These are phyloP conservation scores for Macrophya annulata DNA, from an alignment of 2,888 invertebrate species.

Conservation along the genomic window DNA sequence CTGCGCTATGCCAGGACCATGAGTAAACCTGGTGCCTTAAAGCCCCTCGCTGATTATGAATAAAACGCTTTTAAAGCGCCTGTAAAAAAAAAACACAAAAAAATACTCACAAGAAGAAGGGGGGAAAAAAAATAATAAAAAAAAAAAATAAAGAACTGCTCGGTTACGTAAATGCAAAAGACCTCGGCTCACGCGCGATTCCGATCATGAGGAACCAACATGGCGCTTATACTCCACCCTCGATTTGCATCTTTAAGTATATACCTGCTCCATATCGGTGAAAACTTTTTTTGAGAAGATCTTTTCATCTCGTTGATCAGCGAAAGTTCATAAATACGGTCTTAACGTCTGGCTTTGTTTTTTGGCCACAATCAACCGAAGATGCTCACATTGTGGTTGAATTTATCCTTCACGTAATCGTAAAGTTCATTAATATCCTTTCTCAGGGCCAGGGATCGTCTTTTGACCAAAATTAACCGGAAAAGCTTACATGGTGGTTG, in stretches of 20 bases:
- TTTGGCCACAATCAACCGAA: not conserved
- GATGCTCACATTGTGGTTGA: no score
- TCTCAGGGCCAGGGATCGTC: not conserved
- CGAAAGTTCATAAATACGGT: not conserved
- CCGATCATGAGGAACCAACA: conserved; percentile 36
- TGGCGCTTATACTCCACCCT: conserved; percentile 31
- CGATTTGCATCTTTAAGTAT: not conserved
- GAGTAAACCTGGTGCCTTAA: not conserved
- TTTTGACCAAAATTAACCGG: not conserved
- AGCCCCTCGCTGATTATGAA: conserved; percentile 19
- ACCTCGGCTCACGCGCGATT: conserved; percentile 14
- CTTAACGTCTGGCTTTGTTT: not conserved
- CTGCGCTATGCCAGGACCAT: conserved; percentile 1
- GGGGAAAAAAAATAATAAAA: not conserved
- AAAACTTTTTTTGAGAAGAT: not conserved
- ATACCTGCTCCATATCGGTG: not conserved
- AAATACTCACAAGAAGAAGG: no score
- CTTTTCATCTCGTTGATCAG: not conserved
- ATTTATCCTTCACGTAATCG: no score
- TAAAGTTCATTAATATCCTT: no score
- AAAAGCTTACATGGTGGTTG: not conserved
- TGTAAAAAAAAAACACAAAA: not conserved
- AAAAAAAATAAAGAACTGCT: not conserved
- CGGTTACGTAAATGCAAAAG: conserved; percentile 45
- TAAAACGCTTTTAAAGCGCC: conserved; percentile 38